phyloP scores from a whole-genome alignment of 1,140 invertebrate species.

The Zophobas morio region DNA sequence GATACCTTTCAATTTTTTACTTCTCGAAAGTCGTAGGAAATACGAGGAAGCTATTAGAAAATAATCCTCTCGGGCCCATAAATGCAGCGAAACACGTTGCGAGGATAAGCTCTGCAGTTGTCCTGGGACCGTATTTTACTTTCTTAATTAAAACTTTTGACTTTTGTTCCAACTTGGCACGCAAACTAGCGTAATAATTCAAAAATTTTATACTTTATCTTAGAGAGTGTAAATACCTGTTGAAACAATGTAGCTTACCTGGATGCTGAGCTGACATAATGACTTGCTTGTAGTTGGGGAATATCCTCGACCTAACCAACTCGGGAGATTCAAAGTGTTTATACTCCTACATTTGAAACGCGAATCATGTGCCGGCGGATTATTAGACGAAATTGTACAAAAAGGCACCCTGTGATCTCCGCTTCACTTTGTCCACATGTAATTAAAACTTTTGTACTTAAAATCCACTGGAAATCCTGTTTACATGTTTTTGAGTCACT shows the following conservation, averaged over 20 bases:
- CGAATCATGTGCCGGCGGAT: no score
- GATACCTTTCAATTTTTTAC: background rate
- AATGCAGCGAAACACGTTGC: background rate
- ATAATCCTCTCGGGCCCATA: background rate
- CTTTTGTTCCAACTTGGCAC: conserved; percentile 2
- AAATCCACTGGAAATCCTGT: conserved; percentile 18
- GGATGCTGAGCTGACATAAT: background rate
- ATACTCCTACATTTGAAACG: no score
- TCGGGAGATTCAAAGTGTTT: no score
- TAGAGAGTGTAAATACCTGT: background rate
- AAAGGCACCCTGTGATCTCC: background rate
- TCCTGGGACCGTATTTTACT: conserved; percentile 16
- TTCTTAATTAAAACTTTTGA: conserved; percentile 31
- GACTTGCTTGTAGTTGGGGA: background rate
- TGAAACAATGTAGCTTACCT: conserved; percentile 13
- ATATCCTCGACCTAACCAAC: no score
- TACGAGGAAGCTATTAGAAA: background rate
- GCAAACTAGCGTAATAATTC: conserved; percentile 25
- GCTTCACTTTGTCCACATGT: background rate
- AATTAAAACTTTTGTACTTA: conserved; percentile 31
- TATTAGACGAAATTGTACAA: background rate
- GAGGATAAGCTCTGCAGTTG: conserved; percentile 8
- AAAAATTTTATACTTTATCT: conserved; percentile 19
- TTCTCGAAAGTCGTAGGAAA: background rate
- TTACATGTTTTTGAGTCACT: background rate